Base-by-base conservation (phyloP, 2,113 vertebrate species). In the Leptobrachium ailaonicum region DNA sequence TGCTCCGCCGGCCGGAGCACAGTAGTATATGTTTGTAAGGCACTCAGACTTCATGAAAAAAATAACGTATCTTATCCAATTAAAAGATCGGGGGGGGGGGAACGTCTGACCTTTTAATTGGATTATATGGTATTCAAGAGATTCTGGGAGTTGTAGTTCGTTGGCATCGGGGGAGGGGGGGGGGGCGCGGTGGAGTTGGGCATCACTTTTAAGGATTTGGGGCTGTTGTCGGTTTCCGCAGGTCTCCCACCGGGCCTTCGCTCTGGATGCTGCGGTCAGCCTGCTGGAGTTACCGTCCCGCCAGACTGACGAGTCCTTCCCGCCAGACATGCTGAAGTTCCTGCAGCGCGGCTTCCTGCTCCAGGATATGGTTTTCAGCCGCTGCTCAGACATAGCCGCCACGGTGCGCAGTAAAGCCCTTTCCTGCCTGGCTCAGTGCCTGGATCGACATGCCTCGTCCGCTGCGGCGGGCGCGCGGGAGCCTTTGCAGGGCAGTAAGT, bases 201-300 rank as follows among this genome's bases (percentile, higher is more conserved):
- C 20, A 32, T 32, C 20, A 32, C 20, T 32, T 32, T 32, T 32
- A 32, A 32, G 20, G 20, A 32, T 32, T 32, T 32, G 20, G 20
- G 20, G 20, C 20, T 32, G 20, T 32, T 32, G 20, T 32, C 20
- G 0, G 20, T 32, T 32, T 2, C 72, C 14, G 64, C 82, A 98
- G 97, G 89, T 92, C 75, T 88, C 88, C 41, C 90, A 92, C 81
- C 89, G 97, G 11, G 90, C 97, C 77, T 97, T 99, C 83, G 94
- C 96, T 4, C 89, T 99, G 41, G 98, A 99, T 6, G 95, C 95
- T 20, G 92, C 85, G 7, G 91, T 98, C 85, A 95, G 93, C 79
- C 87, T 99, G 58, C 80, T 99, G 87, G 92, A 95, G 44, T 83
- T 94, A 56, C 92, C 93, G 0, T 96, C 97, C 85, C 90, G 94